A percentile compares a stretch with the other conserved stretches of the same genome.
phyloP scores from a whole-genome alignment of 2,797 vertebrate species.

The Enteromius paludinosus region DNA sequence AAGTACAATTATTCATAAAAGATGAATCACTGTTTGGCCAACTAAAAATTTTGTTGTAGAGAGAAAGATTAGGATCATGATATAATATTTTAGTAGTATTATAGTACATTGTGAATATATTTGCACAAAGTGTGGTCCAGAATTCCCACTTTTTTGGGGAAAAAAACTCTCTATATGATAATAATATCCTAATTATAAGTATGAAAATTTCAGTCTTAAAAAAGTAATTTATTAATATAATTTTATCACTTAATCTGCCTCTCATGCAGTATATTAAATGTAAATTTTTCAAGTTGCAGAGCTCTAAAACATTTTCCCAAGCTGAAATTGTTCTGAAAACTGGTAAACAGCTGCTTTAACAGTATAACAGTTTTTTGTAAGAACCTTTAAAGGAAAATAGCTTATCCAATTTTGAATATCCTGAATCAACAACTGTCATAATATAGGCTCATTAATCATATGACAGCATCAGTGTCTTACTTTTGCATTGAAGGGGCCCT shows the following conservation, averaged over 20 bases:
- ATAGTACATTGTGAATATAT: background rate
- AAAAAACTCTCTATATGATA: background rate
- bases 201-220: background rate
- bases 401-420: background rate
- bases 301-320: conserved; percentile 1
- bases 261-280: background rate
- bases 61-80: background rate
- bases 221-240: background rate
- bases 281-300: background rate
- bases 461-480: conserved; percentile 12
- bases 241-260: background rate
- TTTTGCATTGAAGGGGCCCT: conserved; percentile 21
- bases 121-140: background rate
- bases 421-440: background rate
- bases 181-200: background rate
- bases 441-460: conserved; percentile 11
- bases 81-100: background rate
- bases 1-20: background rate
- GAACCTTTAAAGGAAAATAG: background rate
- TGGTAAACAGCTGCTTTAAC: background rate
- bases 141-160: background rate
- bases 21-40: background rate
- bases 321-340: background rate
- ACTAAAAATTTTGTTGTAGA: background rate
- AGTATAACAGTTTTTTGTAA: background rate